Evolutionary conservation across 2,888 invertebrate species (phyloP), one percentile per base, ranked within the genome.

Genomic region (Adineta ricciae): DNA sequence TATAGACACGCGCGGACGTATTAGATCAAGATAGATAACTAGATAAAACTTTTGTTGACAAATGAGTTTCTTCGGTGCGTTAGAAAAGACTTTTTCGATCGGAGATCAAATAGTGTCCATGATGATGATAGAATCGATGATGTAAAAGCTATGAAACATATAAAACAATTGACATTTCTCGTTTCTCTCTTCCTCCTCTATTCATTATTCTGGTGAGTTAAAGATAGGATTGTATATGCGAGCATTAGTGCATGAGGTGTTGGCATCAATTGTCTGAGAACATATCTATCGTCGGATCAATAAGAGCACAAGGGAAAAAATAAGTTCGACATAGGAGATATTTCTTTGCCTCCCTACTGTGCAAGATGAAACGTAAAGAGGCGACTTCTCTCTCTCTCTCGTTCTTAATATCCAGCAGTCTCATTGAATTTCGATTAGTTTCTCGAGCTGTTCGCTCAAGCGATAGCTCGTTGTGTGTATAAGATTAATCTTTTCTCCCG

Each of bases 111-210:
- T 64, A 64, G 32, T 32, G 0, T 64, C 64, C 2, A 64, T 64
- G 19, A 64, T 64, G 32, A 19, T 32, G 16, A 64, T 64, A 64
- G 32, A 64, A 36, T 19, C 11, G 64, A 64, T 64, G 32, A 64
- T 64, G 64, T 64, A 64, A 64, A n/a, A 32, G 32, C 7, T 64
- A 32, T 64, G 27, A 32, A 64, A 14, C 32, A 19, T 16, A 64
- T 64, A 64, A 64, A 64, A 64, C 32, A 64, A 64, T 64, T 64
- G 64, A 64, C 64, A 64, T 64, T 64, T 64, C 64, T 64, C 64
- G 32, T 32, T 64, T 64, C 64, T 64, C 32, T 64, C 19, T 64
- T 16, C 32, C 19, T 32, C 64, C 19, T 5, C 16, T 64, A 32
- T 32, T 64, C 32, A 64, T 27, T 64, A 64, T 64, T 64, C 5